Evolutionary conservation across 1,140 invertebrate genomes (phyloP).

Genomic region (Oreohelix idahoensis): DNA sequence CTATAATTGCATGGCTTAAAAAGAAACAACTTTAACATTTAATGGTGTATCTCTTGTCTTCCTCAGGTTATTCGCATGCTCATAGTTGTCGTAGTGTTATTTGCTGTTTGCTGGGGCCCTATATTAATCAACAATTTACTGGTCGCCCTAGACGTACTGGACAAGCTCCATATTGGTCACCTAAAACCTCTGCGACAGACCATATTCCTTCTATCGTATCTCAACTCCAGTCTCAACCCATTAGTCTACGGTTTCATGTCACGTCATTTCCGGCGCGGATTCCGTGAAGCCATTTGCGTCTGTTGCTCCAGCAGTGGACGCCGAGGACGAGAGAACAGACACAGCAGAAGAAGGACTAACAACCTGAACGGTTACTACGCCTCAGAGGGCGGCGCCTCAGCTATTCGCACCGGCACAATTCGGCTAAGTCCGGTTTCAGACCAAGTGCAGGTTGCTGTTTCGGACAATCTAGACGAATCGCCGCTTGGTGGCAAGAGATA

Average conservation of each 20-base stretch:
- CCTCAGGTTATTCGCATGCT: slow-evolving; percentile 76
- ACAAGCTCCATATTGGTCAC: slow-evolving; percentile 74
- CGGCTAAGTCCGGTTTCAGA: slow-evolving; percentile 23
- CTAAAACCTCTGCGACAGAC: slow-evolving; percentile 79
- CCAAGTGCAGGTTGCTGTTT: neutral
- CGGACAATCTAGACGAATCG: neutral
- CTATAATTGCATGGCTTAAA: neutral
- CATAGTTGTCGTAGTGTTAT: slow-evolving; percentile 74
- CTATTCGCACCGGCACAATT: slow-evolving; percentile 9
- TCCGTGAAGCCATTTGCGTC: slow-evolving; percentile 66
- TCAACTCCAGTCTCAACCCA: slow-evolving; percentile 83
- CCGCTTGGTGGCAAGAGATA: neutral
- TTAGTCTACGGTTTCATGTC: slow-evolving; percentile 88
- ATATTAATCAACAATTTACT: slow-evolving; percentile 68
- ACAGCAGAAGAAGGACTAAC: neutral
- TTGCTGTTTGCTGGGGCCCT: slow-evolving; percentile 76
- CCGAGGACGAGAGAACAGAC: neutral
- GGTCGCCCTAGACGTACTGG: slow-evolving; percentile 76
- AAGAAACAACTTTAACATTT: neutral
- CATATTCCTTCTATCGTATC: slow-evolving; percentile 78
- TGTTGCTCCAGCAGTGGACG: slow-evolving; percentile 27
- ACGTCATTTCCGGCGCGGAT: slow-evolving; percentile 82
- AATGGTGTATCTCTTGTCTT: neutral
- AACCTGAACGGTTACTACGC: neutral
- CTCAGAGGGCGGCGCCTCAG: neutral